Evolutionary conservation across 2,888 invertebrate species (phyloP), one percentile per base, ranked within the genome.

Genomic region (Tachystola acroxantha): DNA sequence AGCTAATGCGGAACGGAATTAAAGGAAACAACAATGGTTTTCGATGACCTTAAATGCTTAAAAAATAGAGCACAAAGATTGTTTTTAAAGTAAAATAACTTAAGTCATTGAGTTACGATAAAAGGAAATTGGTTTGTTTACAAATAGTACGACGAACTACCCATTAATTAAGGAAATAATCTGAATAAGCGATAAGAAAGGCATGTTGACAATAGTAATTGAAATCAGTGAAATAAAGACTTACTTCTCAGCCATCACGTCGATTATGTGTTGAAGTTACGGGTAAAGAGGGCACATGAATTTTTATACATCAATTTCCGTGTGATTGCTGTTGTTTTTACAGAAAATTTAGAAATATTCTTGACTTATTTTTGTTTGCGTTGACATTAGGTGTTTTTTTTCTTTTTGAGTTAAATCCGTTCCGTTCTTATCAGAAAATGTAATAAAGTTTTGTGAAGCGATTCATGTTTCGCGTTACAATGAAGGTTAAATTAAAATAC

Each of bases 341-440:
- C 82, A 71, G 55, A 63, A 71, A 84, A 82, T 80, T 84, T 82
- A 71, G 74, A 77, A 76, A 57, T 73, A 73, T 63, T 76, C 77
- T 80, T 80, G 80, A 82, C 82, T 78, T 78, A 78, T 69, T 80
- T 80, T 82, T 80, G 78, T 84, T 82, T 81, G 82, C 79, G 77
- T 79, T 85, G 85, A 84, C 85, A 80, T 73, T 62, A 64, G 68
- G 34, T 24, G 34, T 34, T 32, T 20, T 37, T 41, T 32, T 28
- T 34, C 33, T 26, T 34, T 32, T 22, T 7, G 1, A 12, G 1
- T 14, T 1, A 6, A 10, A 1, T 26, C 7, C 30, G 20, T 37
- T 40, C 24, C 31, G 20, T 31, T 26, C 7, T 7, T 14, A 11
- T 3, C 14, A 16, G 6, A 10, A 30, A 30, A 3, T 16, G 10